Evolutionary conservation across 2,888 invertebrate genomes (phyloP).

Genomic region (Dasysyrphus tricinctus): DNA sequence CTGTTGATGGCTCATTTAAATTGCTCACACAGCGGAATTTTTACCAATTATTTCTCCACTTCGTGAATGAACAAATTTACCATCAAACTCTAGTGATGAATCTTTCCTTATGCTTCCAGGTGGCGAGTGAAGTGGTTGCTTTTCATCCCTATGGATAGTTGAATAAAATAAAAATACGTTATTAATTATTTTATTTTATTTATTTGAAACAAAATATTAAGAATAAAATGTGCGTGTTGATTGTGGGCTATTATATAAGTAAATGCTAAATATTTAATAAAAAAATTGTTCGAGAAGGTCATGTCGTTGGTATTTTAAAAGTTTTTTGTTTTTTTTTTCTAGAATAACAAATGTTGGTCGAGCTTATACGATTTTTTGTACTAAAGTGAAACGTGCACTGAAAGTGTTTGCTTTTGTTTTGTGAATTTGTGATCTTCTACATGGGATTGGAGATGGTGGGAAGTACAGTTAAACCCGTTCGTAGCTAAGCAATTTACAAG

Average conservation of each 20-base stretch:
- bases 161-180: slow-evolving; percentile 63
- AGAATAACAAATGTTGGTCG: too few species aligned
- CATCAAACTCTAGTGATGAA: slow-evolving; percentile 92
- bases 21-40: slow-evolving; percentile 90
- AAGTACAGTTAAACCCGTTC: too few species aligned
- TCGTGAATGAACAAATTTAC: slow-evolving; percentile 91
- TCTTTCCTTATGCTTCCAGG: slow-evolving; percentile 89
- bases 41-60: slow-evolving; percentile 94
- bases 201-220: not conserved
- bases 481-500: too few species aligned
- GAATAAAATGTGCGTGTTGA: not conserved
- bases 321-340: too few species aligned
- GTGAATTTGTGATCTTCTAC: too few species aligned
- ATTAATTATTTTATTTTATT: not conserved
- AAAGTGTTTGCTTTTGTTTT: too few species aligned
- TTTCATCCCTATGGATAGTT: slow-evolving; percentile 87
- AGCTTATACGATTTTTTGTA: too few species aligned
- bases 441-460: too few species aligned
- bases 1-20: slow-evolving; percentile 17
- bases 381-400: too few species aligned
- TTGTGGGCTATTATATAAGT: not conserved
- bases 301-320: too few species aligned
- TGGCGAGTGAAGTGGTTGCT: slow-evolving; percentile 88
- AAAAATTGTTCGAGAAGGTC: too few species aligned
- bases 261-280: not conserved